Percentiles rank a stretch among this genome's conserved stretches.
These are phyloP conservation scores for Pygoscelis adeliae DNA, from an alignment of 2,113 vertebrate genomes.

Conservation along the genomic window DNA sequence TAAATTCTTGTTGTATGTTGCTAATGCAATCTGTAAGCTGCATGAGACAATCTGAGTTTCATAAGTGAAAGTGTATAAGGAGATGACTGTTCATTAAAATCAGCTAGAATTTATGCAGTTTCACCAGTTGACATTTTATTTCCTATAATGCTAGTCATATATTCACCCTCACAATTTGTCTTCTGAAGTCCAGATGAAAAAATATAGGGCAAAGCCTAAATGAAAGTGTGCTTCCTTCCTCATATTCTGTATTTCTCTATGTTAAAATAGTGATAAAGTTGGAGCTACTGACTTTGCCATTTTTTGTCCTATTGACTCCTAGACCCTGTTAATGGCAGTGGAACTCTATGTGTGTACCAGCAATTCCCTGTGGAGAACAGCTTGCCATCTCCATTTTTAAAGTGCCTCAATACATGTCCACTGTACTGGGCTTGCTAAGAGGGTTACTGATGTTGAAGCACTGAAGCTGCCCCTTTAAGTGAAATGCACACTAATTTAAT, in stretches of 20 bases:
- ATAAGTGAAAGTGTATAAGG: background rate
- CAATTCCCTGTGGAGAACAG: background rate
- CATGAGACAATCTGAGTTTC: background rate
- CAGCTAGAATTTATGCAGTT: background rate
- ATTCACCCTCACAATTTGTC: background rate
- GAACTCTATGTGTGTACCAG: background rate
- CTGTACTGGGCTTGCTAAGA: background rate
- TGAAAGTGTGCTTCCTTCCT: background rate
- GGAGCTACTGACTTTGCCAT: background rate
- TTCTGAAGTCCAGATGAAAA: background rate
- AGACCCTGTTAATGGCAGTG: background rate
- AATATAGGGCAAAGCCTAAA: background rate
- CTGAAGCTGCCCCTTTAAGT: background rate
- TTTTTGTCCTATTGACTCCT: background rate
- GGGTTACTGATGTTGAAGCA: background rate
- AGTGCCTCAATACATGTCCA: background rate
- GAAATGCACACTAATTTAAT: slow-evolving; percentile 46
- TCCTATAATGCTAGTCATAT: background rate
- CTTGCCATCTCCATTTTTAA: background rate
- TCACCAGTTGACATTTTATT: background rate
- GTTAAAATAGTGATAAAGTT: background rate
- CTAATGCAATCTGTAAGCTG: background rate
- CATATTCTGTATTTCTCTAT: background rate
- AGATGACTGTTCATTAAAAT: background rate
- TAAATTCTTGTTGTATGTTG: background rate